These are phyloP conservation scores for Luperina testacea DNA, from an alignment of 2,888 invertebrate genomes.

Conservation along the genomic window DNA sequence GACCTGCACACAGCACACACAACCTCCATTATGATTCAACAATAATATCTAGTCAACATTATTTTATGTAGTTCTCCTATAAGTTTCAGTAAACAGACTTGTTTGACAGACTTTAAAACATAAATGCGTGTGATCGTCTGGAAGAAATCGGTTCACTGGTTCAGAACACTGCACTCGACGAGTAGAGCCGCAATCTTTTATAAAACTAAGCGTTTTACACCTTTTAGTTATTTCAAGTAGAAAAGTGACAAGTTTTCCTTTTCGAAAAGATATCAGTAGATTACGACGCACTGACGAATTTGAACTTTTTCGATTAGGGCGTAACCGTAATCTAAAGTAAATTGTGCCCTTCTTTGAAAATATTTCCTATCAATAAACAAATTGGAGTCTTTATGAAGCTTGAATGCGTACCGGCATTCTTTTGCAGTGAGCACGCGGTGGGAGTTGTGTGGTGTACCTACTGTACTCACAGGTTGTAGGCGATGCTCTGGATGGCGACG, in stretches of 20 bases:
- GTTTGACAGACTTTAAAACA: conserved; percentile 27
- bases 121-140: conserved; percentile 40
- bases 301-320: not conserved
- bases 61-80: not conserved
- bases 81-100: conserved; percentile 10
- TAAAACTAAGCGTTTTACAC: conserved; percentile 12
- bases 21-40: not conserved
- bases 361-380: conserved; percentile 6
- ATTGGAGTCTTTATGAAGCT: not conserved
- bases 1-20: conserved; percentile 79
- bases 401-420: not conserved
- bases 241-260: not conserved
- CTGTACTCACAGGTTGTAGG: conserved; percentile 91
- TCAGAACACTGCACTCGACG: conserved; percentile 35
- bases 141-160: conserved; percentile 51
- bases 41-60: not conserved
- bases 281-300: not conserved
- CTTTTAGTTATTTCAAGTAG: not conserved
- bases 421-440: not conserved
- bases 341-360: not conserved
- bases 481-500: conserved; percentile 92
- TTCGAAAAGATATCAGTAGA: not conserved
- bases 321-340: not conserved
- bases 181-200: conserved; percentile 1
- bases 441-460: not conserved